Base-by-base conservation (phyloP, 30 jellyfish, hydroid and myxozoan genomes). In the Pseudorhiza aurosa region DNA sequence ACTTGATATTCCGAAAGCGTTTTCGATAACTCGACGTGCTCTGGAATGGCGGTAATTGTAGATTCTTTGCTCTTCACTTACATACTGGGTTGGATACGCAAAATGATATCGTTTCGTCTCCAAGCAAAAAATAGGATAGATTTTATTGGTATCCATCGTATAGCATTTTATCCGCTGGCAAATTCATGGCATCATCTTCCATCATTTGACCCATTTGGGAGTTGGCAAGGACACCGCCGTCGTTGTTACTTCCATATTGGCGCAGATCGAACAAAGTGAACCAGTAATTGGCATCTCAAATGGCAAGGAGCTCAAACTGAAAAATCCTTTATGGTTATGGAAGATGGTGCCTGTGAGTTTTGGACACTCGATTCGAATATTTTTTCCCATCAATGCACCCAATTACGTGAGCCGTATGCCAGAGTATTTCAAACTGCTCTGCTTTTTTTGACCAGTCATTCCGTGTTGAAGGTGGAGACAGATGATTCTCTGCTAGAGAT, bases 221-320 rank as follows among this genome's bases (percentile, higher is more conserved):
- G 26, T 83, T 57, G 11, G 24, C n/a, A 40, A 83, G 50, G 22
- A 83, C 84, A 4, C 75, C 81, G 30, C 83, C 43, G 24, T 83
- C 89, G 36, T 72, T 83, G 64, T 83, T 72, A 17, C 72, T 50
- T n/a, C 95, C 90, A 72, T 83, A 72, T 35, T 58, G 39, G 8
- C 94, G 89, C 4, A 69, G 30, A 58, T 70, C 81, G 30, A 68
- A 63, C 44, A 64, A 1, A 1, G 88, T 59, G 39, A 83, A 83
- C n/a, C 22, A 35, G 29, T 83, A 72, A 22, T 46, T 72, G 25
- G 95, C 95, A 68, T 81, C 87, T 42, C 90, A 85, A 12, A 85
- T 39, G 62, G 96, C 96, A 45, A 85, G 72, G 39, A 85, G 83
- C 1, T 44, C 25, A 72, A 14, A 58, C 91, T 85, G 72, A 27